Base-by-base conservation (phyloP, 1,140 invertebrate species). In the Brachionus rubens region DNA sequence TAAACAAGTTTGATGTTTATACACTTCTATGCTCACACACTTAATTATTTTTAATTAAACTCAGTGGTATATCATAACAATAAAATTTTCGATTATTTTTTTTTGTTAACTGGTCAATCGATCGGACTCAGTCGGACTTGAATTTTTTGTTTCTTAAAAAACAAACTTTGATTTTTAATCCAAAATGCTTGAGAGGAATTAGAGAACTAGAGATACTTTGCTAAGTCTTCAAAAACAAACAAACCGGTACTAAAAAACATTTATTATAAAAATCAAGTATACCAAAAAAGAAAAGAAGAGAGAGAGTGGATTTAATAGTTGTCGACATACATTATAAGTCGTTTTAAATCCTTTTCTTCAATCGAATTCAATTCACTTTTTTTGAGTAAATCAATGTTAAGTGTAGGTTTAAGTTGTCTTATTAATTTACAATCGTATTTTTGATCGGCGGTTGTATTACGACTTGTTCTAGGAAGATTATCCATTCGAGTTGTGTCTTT, bases 321-420 rank as follows among this genome's bases (percentile, higher is more conserved):
- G 36, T 65, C 40, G 24, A 65, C 40, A 65, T 65, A 65, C 59
- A 65, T 65, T 43, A 43, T 65, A 65, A 65, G 40, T 19, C 59
- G 59, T 24, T 65, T 65, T 65, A 65, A 65, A 41, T 65, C 59
- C 14, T 65, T 65, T 65, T 65, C n/a, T 43, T 41, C 59, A 43
- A 65, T 65, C 26, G 59, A 65, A 21, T 43, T 65, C 24, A 65
- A 41, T 14, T 65, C 36, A 65, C 40, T 43, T 28, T 65, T 65
- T 24, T 26, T 65, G 4, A 65, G 16, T 43, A 65, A 43, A 41
- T 65, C 41, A 41, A 21, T 28, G 24, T 65, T 43, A 41, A 65
- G 59, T 43, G 21, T 36, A 24, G 59, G 40, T 28, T 65, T 65
- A 12, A 43, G 10, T 26, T 65, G 33, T 43, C 43, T 65, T 7